Evolutionary conservation across 2,888 invertebrate species (phyloP), one percentile per base, ranked within the genome.

Genomic region (Meandrusa payeni): DNA sequence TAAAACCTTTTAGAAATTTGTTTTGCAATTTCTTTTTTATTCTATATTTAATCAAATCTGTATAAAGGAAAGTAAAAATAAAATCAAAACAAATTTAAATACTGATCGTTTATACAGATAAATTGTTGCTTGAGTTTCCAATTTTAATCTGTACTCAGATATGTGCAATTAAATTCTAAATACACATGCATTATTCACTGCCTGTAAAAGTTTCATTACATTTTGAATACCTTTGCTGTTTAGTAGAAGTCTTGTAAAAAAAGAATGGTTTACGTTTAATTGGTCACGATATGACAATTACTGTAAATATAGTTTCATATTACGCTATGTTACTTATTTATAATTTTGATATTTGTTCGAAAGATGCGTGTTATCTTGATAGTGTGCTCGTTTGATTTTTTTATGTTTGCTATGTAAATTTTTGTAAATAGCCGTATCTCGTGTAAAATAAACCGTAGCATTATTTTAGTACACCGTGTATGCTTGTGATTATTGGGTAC

Each of bases 291-390:
- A 68, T 77, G 76, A 74, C 73, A 64, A 62, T 66, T 69, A 64
- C 49, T 81, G 82, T 83, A 83, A 71, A 83, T 83, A 82, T 80
- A 77, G 69, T 62, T 72, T 72, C 61, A 38, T 40, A 48, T 50
- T 44, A 38, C 44, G 38, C 42, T 50, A 51, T 68, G 55, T 62
- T 60, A 57, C 60, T 61, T 76, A 76, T 72, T 73, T 76, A 74
- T 75, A 68, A 67, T 71, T 71, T 64, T 58, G 59, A 46, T 51
- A 58, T 59, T 58, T 24, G 57, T 61, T 63, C 63, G 65, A 54
- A 60, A 56, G 60, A 57, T 57, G 67, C 57, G 63, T 66, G 69
- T 56, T 60, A 54, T 54, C 45, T 56, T 57, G 49, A 52, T 51
- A 47, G 54, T 46, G 56, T 52, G 61, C 56, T 57, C 46, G 52